Base-by-base conservation (phyloP, 2,797 vertebrate species). In the Thripadectes ignobilis region DNA sequence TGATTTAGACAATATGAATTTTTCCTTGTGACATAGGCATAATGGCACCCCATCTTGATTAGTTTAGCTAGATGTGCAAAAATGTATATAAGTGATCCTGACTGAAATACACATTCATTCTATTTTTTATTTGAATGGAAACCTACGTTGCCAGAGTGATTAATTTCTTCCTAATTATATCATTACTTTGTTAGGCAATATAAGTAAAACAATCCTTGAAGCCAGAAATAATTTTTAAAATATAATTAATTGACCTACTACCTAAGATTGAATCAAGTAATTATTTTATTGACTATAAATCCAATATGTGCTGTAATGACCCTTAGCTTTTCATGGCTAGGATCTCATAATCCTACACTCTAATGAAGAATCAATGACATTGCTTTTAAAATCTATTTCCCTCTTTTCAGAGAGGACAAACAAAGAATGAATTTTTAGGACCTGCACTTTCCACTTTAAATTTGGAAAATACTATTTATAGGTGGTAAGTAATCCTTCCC, bases 241-340 rank as follows among this genome's bases (percentile, higher is more conserved):
- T 94, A 94, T 93, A 97, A 97, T 97, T 97, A 98, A 97, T 97
- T 97, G 95, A 97, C 87, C 85, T 69, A 93, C 82, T 89, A 94
- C 87, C 84, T 51, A 93, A 83, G 92, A 95, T 91, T 91, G 92
- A 97, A 97, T 97, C 93, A 97, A 95, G 95, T 95, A 97, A 98
- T 98, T 98, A 97, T 98, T 97, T 97, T 97, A 97, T 97, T 97
- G 97, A 97, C 96, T 97, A 95, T 88, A 96, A 97, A 96, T 97
- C 69, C 93, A 96, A 94, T 96, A 94, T 86, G 96, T 95, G 90
- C 83, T 94, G 82, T 92, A 94, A 97, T 85, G 71, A 96, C 84
- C 91, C 95, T 92, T 96, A 96, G 95, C 75, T 97, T 97, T 97
- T 96, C 72, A 88, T 91, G 92, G 85, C 82, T 96, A 81, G 83